phyloP scores from a whole-genome alignment of 2,888 invertebrate species.

The Dolichopus griseipennis region DNA sequence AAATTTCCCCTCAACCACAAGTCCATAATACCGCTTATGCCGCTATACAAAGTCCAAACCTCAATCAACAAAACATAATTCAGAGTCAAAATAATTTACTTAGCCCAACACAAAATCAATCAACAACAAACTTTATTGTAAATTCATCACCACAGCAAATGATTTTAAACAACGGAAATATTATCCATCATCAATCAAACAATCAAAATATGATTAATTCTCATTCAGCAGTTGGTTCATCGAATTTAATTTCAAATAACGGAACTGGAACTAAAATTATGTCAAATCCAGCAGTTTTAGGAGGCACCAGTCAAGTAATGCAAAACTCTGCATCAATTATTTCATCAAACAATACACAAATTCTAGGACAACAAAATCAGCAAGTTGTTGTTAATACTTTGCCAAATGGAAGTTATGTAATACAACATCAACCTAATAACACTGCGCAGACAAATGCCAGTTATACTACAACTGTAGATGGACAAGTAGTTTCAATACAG shows the following conservation, averaged over 20 bases:
- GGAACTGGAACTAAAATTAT: conserved; percentile 18
- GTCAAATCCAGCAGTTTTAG: conserved; percentile 18
- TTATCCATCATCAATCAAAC: conserved; percentile 18
- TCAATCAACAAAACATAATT: conserved; percentile 21
- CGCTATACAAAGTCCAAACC: conserved; percentile 26
- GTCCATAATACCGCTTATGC: conserved; percentile 14
- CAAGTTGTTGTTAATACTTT: conserved; percentile 73
- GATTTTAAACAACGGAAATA: conserved; percentile 18
- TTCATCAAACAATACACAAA: conserved; percentile 30
- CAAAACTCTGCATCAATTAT: conserved; percentile 25
- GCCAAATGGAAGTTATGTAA: conserved; percentile 66
- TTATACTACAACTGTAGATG: conserved; percentile 62
- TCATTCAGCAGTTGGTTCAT: conserved; percentile 11
- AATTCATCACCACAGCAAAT: conserved; percentile 23
- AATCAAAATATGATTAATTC: conserved; percentile 18
- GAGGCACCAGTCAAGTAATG: conserved; percentile 25
- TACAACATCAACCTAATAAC: conserved; percentile 32
- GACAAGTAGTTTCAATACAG: conserved; percentile 52
- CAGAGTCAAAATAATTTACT: conserved; percentile 19
- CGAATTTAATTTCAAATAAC: conserved; percentile 18
- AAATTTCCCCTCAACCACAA: background rate
- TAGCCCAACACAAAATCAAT: conserved; percentile 8
- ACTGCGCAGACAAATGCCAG: conserved; percentile 33
- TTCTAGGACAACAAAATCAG: conserved; percentile 66
- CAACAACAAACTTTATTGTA: conserved; percentile 25